phyloP scores from a whole-genome alignment of 2,888 invertebrate genomes.

The Holacanthella duospinosa region DNA sequence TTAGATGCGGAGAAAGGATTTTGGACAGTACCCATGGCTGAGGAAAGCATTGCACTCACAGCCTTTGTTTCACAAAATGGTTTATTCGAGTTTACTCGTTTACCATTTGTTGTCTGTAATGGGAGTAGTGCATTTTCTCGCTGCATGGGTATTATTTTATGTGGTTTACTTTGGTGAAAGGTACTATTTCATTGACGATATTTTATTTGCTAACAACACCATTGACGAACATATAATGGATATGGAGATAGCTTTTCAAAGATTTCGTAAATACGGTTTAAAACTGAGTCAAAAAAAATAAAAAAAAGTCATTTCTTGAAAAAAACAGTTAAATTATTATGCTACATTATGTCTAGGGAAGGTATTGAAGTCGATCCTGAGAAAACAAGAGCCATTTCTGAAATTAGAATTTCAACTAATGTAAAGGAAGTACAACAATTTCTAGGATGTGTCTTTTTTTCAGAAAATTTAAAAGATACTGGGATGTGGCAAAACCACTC shows the following conservation, averaged over 20 bases:
- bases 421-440: not conserved
- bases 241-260: not conserved
- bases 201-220: conserved; percentile 4
- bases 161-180: conserved; percentile 11
- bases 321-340: conserved; percentile 3
- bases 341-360: conserved; percentile 6
- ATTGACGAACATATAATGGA: conserved; percentile 2
- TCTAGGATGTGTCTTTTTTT: conserved; percentile 5
- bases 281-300: conserved; percentile 6
- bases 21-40: conserved; percentile 14
- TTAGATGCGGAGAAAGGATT: conserved; percentile 14
- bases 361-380: conserved; percentile 6
- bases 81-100: conserved; percentile 7
- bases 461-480: not conserved
- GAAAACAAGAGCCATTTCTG: conserved; percentile 5
- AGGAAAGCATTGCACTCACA: conserved; percentile 13
- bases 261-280: conserved; percentile 10
- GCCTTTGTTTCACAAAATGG: conserved; percentile 13
- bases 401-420: not conserved
- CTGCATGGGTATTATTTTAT: conserved; percentile 5
- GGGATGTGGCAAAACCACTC: not conserved
- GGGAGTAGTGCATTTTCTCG: not conserved
- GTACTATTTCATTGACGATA: conserved; percentile 12
- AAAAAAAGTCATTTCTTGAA: conserved; percentile 6
- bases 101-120: conserved; percentile 14